A percentile compares a stretch with the other conserved stretches of the same genome.
These are phyloP conservation scores for Henricia sp. DNA, from an alignment of 53 echinoderm and acorn worm species.

Conservation along the genomic window DNA sequence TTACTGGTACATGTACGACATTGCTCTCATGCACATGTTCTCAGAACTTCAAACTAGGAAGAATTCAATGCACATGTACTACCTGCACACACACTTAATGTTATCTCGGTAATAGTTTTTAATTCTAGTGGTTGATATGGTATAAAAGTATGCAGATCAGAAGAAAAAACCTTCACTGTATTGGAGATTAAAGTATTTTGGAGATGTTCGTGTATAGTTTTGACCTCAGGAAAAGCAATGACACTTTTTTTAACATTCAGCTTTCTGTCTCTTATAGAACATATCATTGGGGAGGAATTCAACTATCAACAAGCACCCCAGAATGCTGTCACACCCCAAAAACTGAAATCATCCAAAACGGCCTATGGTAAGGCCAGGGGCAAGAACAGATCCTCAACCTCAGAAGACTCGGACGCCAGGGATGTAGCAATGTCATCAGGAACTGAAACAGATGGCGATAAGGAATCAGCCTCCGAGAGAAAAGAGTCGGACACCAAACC, in stretches of 20 bases:
- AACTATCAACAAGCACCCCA: background rate
- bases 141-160: too few relatives aligned
- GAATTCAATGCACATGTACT: too few relatives aligned
- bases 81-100: too few relatives aligned
- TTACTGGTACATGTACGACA: too few relatives aligned
- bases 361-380: conserved; percentile 50
- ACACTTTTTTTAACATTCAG: background rate
- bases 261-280: background rate
- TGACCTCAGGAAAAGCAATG: too few relatives aligned
- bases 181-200: too few relatives aligned
- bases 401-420: conserved; percentile 18
- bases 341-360: background rate
- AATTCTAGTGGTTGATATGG: too few relatives aligned
- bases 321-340: background rate
- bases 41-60: too few relatives aligned
- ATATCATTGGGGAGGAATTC: conserved; percentile 39
- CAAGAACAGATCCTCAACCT: conserved; percentile 31
- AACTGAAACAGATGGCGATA: conserved; percentile 24
- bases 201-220: too few relatives aligned
- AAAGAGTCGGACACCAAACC: conserved; percentile 8
- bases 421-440: conserved; percentile 20
- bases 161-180: too few relatives aligned
- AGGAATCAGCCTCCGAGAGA: background rate
- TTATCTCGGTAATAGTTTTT: too few relatives aligned
- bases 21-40: too few relatives aligned